Evolutionary conservation across 2,888 invertebrate species (phyloP).

Genomic region (Scrobipalpa costella): DNA sequence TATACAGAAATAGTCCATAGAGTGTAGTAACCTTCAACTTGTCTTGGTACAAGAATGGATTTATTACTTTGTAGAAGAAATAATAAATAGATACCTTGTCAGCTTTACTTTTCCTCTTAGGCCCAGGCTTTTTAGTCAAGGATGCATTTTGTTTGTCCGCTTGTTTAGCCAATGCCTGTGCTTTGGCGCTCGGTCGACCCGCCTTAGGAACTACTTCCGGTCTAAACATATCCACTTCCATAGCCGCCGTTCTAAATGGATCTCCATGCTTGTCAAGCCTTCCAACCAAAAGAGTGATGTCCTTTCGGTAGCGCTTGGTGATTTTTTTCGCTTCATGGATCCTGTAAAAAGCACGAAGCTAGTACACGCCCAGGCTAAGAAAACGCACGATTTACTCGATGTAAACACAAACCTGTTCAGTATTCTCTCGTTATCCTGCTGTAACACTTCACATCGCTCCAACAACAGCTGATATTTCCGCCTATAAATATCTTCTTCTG

Average conservation of each 20-base stretch:
- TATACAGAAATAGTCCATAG: too few species aligned
- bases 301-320: constrained; percentile 84
- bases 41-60: too few species aligned
- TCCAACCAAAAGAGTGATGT: constrained; percentile 85
- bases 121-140: constrained; percentile 63
- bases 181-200: constrained; percentile 52
- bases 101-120: constrained; percentile 82
- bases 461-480: constrained; percentile 87
- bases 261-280: constrained; percentile 86
- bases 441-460: constrained; percentile 87
- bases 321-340: constrained; percentile 87
- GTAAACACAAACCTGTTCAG: constrained; percentile 80
- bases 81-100: constrained; percentile 71
- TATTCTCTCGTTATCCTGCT: constrained; percentile 88
- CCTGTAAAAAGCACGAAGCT: constrained; percentile 60
- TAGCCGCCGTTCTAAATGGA: constrained; percentile 83
- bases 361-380: constrained; percentile 36
- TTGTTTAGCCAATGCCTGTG: constrained; percentile 53
- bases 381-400: constrained; percentile 38
- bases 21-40: too few species aligned
- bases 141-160: constrained; percentile 59
- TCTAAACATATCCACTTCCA: constrained; percentile 78
- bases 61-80: not conserved
- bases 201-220: constrained; percentile 54
- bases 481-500: constrained; percentile 85